These are phyloP conservation scores for Papilio aristodemus DNA, from an alignment of 1,140 invertebrate species.

Conservation along the genomic window DNA sequence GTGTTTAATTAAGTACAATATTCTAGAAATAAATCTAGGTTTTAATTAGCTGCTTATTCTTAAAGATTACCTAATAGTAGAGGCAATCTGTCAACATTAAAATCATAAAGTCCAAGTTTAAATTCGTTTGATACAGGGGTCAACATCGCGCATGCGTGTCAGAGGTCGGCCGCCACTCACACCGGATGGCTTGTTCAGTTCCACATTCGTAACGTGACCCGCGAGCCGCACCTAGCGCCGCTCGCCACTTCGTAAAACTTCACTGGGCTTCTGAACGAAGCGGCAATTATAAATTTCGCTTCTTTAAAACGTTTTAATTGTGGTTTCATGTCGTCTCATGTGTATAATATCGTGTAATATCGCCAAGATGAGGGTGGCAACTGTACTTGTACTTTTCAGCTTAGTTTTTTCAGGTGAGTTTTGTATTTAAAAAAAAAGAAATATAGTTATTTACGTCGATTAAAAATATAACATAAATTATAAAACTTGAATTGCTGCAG, in stretches of 20 bases:
- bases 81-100: conserved; percentile 38
- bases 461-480: no score
- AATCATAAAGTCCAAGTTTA: conserved; percentile 41
- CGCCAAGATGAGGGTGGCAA: conserved; percentile 52
- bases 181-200: conserved; percentile 54
- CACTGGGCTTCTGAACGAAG: conserved; percentile 1
- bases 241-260: conserved; percentile 33
- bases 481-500: neutral
- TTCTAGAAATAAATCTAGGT: neutral
- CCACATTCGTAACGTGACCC: conserved; percentile 45
- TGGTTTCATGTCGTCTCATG: conserved; percentile 41
- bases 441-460: neutral
- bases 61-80: conserved; percentile 23
- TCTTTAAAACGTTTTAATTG: conserved; percentile 17
- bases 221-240: conserved; percentile 46
- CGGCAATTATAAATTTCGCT: neutral
- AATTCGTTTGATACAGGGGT: conserved; percentile 45
- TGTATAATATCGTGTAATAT: conserved; percentile 35
- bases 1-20: neutral
- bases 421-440: conserved; percentile 22
- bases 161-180: conserved; percentile 50
- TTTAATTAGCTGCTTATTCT: conserved; percentile 3
- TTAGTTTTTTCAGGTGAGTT: conserved; percentile 52
- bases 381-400: conserved; percentile 41
- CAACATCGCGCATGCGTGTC: conserved; percentile 62